Percentiles rank a stretch among this genome's conserved stretches.
Conservation (phyloP, 2,888 invertebrate species). For the Atrina japonica region DNA sequence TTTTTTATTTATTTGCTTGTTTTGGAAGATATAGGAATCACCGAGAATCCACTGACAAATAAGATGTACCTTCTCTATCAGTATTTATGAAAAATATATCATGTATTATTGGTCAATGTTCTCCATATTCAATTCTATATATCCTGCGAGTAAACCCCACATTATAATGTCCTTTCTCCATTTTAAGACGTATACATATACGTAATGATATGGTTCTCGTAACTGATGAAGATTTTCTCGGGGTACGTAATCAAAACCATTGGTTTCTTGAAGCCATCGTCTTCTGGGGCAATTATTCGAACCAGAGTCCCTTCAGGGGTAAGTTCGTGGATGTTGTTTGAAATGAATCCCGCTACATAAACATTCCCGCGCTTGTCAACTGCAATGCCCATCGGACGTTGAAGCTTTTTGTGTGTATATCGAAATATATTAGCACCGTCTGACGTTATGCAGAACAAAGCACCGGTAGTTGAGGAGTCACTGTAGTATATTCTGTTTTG, state of each 20-base stretch:
- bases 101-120: no score
- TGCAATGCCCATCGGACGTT: constrained; percentile 31
- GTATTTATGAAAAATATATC: no score
- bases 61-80: no score
- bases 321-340: constrained; percentile 35
- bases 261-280: constrained; percentile 31
- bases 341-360: constrained; percentile 31
- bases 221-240: constrained; percentile 32
- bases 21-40: no score
- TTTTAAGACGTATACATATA: constrained; percentile 15
- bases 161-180: no score
- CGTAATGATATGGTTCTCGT: constrained; percentile 37
- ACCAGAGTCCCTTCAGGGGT: constrained; percentile 30
- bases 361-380: constrained; percentile 27
- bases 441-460: constrained; percentile 26
- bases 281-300: constrained; percentile 31
- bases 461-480: constrained; percentile 25
- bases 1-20: no score
- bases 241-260: constrained; percentile 17
- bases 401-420: constrained; percentile 31
- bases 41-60: no score
- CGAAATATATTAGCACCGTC: constrained; percentile 30
- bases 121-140: no score
- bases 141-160: no score
- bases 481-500: constrained; percentile 31